Base-by-base conservation (phyloP, 1,140 invertebrate species). In the Lasioglossum albipes region DNA sequence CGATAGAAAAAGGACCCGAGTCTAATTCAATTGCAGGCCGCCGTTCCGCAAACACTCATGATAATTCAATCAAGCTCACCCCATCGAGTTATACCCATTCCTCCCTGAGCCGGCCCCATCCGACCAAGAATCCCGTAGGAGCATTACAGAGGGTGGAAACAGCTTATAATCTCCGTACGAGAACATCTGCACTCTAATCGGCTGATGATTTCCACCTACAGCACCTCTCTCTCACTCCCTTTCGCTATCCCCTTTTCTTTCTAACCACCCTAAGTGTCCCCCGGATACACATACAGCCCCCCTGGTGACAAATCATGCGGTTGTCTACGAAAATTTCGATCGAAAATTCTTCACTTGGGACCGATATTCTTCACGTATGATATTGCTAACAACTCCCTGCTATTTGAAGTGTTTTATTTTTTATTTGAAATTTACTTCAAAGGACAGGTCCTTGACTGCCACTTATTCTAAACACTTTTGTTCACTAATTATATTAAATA, bases 161-260 rank as follows among this genome's bases (percentile, higher is more conserved):
- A 81, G 87, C 88, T 90, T 86, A 89, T 93, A 92, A 93, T 92
- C 91, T 90, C 78, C 87, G 87, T 87, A 92, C 90, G 89, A 90
- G 91, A 93, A 93, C 92, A 93, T 93, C 92, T 93, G 92, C 92
- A 92, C 91, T 91, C 89, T 93, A 93, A 93, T 93, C 91, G 91
- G 89, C 90, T 91, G 91, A 93, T 93, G 90, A 93, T 92, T 81
- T 87, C 78, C 77, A 73, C 75, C 74, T 65, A 86, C 84, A 82
- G 64, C 27, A 36, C 70, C 45, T 79, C 54, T 45, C 36, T 57
- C 70, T 79, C 54, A 22, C n/a, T 65, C 76, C 10, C 18, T 54
- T 13, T 54, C 52, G 18, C 52, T 54, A 0, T 54, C 70, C 75
- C 54, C 27, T 27, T 27, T 27, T 79, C 52, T 45, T n/a, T 78